Evolutionary conservation across 2,797 vertebrate genomes (phyloP).

Genomic region (Philypnodon macrostomus): DNA sequence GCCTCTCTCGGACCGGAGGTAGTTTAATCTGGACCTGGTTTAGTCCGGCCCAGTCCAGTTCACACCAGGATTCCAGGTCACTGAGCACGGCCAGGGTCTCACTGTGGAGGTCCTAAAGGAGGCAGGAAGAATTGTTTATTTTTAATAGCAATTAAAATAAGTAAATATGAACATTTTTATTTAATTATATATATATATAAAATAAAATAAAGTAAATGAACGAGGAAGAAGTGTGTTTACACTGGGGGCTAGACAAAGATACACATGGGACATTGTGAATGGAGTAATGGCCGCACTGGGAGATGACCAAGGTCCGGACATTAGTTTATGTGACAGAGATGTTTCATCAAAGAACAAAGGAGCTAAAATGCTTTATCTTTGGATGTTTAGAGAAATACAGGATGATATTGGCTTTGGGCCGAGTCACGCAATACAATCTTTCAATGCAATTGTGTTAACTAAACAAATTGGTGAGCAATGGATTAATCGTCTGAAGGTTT

Average conservation of each 20-base stretch:
- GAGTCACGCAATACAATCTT: no score
- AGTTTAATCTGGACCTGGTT: slow-evolving; percentile 63
- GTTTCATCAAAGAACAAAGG: slow-evolving; percentile 6
- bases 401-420: neutral
- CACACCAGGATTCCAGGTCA: slow-evolving; percentile 74
- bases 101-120: slow-evolving; percentile 73
- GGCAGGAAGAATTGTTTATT: slow-evolving; percentile 13
- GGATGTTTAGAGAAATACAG: neutral
- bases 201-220: no score
- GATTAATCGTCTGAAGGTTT: no score
- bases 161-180: no score
- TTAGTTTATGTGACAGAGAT: neutral
- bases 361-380: neutral
- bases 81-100: slow-evolving; percentile 72
- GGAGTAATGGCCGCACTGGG: slow-evolving; percentile 6
- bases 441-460: no score
- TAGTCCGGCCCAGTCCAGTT: slow-evolving; percentile 76
- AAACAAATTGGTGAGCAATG: no score
- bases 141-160: no score
- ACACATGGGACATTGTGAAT: slow-evolving; percentile 9
- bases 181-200: no score
- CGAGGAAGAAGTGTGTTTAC: slow-evolving; percentile 21
- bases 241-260: slow-evolving; percentile 5
- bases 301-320: neutral
- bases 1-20: slow-evolving; percentile 74